Evolutionary conservation across 92 coral and sea anemone genomes (phyloP).

Genomic region (Palythoa heliodiscus): DNA sequence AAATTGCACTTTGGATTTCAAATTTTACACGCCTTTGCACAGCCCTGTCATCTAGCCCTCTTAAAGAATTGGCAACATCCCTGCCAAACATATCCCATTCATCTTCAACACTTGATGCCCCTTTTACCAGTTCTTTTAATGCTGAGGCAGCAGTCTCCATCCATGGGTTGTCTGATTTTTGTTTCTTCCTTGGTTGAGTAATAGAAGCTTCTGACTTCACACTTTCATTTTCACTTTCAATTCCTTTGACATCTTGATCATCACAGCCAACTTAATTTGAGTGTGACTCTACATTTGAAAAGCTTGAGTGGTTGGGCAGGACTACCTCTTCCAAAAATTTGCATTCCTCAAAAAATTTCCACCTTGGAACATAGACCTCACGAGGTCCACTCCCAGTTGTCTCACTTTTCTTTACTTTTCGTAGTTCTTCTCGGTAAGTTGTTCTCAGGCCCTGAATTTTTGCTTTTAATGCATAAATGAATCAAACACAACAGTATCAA

Average conservation of each 20-base stretch:
- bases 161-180: neutral
- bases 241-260: neutral
- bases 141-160: neutral
- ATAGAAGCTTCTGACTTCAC: neutral
- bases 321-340: neutral
- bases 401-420: constrained; percentile 56
- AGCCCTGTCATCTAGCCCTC: neutral
- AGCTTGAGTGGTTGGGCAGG: neutral
- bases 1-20: neutral
- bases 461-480: constrained; percentile 19
- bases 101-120: neutral
- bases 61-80: neutral
- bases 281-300: neutral
- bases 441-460: constrained; percentile 64
- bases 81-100: neutral
- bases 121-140: neutral
- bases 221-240: neutral
- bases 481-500: no score
- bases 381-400: constrained; percentile 30
- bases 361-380: neutral
- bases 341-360: neutral
- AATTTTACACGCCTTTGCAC: neutral
- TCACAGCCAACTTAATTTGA: neutral
- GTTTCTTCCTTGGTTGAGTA: neutral
- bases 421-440: constrained; percentile 58